These are phyloP conservation scores for Polydrusus tereticollis DNA, from an alignment of 2,888 invertebrate species.

Conservation along the genomic window DNA sequence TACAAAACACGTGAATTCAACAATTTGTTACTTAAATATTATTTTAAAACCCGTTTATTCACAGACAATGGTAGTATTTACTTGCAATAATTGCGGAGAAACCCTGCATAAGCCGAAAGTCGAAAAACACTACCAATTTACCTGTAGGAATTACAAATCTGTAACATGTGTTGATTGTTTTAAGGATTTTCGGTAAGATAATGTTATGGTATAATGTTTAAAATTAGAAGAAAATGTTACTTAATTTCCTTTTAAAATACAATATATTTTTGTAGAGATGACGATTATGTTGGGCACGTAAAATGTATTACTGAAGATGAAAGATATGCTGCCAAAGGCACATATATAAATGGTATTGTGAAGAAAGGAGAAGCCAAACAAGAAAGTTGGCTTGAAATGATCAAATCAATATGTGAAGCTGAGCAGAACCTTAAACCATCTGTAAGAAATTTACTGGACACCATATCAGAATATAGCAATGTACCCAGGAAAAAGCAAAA, in stretches of 20 bases:
- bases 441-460: slow-evolving; percentile 75
- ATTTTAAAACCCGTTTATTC: background rate
- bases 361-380: slow-evolving; percentile 92
- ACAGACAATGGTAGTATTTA: slow-evolving; percentile 90
- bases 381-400: slow-evolving; percentile 83
- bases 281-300: slow-evolving; percentile 82
- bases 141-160: slow-evolving; percentile 77
- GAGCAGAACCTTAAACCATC: slow-evolving; percentile 71
- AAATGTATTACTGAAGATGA: slow-evolving; percentile 90
- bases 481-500: slow-evolving; percentile 89
- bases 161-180: slow-evolving; percentile 95
- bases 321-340: slow-evolving; percentile 89
- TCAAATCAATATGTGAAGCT: slow-evolving; percentile 75
- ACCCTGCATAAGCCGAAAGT: slow-evolving; percentile 92
- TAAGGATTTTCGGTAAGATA: slow-evolving; percentile 84
- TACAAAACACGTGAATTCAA: slow-evolving; percentile 13
- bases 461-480: slow-evolving; percentile 78
- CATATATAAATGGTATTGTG: slow-evolving; percentile 75
- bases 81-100: slow-evolving; percentile 92
- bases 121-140: slow-evolving; percentile 85
- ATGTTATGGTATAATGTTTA: too few relatives aligned
- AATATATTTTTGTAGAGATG: slow-evolving; percentile 71
- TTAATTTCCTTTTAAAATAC: background rate
- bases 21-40: background rate
- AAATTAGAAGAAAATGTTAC: too few relatives aligned